Evolutionary conservation across 2,797 vertebrate genomes (phyloP).

Genomic region (Neomorphus geoffroyi): DNA sequence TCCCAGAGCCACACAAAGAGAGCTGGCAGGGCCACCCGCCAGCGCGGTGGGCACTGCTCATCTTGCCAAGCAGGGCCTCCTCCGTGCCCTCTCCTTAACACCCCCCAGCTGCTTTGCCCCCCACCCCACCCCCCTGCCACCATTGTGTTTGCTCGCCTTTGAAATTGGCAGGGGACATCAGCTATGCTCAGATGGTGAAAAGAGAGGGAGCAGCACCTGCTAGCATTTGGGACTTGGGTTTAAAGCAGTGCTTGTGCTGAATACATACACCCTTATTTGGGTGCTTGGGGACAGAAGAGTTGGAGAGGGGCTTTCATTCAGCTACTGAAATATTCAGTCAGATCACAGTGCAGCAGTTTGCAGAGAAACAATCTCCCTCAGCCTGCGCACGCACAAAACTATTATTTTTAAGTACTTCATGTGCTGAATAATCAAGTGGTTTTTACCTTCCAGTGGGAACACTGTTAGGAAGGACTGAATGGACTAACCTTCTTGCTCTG

Average conservation of each 20-base stretch:
- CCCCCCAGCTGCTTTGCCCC: background rate
- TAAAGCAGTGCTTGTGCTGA: background rate
- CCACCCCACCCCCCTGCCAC: background rate
- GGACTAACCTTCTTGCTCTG: background rate
- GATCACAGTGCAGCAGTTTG: background rate
- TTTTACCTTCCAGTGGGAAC: background rate
- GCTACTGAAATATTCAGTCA: background rate
- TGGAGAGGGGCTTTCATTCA: background rate
- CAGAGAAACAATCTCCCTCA: background rate
- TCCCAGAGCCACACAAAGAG: background rate
- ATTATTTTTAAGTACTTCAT: background rate
- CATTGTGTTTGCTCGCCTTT: background rate
- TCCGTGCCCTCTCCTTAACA: background rate
- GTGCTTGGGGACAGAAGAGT: background rate
- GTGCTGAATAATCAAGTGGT: background rate
- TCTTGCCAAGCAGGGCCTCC: conserved; percentile 7
- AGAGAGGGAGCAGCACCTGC: conserved; percentile 40
- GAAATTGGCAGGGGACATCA: conserved; percentile 2
- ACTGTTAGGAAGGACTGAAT: background rate
- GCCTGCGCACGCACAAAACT: background rate
- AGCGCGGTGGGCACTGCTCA: background rate
- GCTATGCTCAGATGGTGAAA: background rate
- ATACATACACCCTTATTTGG: background rate
- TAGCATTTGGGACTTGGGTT: background rate
- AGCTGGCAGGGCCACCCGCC: background rate